These are phyloP conservation scores for Erynnis tages DNA, from an alignment of 2,888 invertebrate genomes.

Conservation along the genomic window DNA sequence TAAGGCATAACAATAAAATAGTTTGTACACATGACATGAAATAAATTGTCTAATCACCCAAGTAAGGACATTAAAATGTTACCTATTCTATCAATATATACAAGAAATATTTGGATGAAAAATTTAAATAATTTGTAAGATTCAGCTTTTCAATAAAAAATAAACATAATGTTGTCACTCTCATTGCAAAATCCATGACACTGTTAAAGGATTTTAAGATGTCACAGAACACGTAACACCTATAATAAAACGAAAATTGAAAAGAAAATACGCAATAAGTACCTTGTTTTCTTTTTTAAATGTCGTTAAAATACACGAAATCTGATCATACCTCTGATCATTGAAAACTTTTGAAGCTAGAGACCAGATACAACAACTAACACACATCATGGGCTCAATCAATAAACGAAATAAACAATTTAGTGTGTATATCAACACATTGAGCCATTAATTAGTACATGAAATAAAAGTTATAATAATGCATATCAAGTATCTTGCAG, in stretches of 20 bases:
- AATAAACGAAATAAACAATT: conserved; percentile 9
- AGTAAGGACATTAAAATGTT: conserved; percentile 13
- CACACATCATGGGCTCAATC: neutral
- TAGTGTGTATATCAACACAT: conserved; percentile 20
- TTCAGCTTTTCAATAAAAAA: too few relatives aligned
- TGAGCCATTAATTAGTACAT: conserved; percentile 6
- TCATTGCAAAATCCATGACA: too few relatives aligned
- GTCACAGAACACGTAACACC: too few relatives aligned
- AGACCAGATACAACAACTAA: conserved; percentile 8
- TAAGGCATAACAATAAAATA: conserved; percentile 23
- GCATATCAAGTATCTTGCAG: conserved; percentile 28
- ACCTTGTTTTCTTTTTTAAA: neutral
- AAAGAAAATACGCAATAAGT: too few relatives aligned
- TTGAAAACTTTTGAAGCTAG: conserved; percentile 13
- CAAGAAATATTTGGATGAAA: conserved; percentile 61
- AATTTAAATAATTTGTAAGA: too few relatives aligned
- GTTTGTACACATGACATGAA: conserved; percentile 25
- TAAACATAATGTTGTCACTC: too few relatives aligned
- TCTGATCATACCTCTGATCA: conserved; percentile 1
- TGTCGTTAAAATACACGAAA: neutral
- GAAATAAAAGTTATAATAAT: conserved; percentile 6
- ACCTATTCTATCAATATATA: conserved; percentile 53
- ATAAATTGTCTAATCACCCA: conserved; percentile 4
- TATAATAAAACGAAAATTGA: conserved; percentile 60
- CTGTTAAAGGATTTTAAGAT: too few relatives aligned